Evolutionary conservation across 2,888 invertebrate genomes (phyloP).

Genomic region (Mesoligia furuncula): DNA sequence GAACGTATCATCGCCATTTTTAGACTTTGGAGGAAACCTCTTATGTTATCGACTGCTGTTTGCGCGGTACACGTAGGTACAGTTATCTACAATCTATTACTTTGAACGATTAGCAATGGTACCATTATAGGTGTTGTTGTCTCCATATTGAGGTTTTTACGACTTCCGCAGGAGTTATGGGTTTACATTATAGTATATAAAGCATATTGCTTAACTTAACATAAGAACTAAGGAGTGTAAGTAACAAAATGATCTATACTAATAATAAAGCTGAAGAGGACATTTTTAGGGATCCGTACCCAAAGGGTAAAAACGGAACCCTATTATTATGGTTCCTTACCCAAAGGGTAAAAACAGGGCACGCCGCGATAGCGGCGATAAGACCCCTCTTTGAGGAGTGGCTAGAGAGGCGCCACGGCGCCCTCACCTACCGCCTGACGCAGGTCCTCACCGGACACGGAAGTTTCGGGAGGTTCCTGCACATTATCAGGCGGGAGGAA

Average conservation of each 20-base stretch:
- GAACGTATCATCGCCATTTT: constrained; percentile 23
- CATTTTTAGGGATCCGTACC: no score
- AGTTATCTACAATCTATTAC: not conserved
- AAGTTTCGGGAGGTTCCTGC: no score
- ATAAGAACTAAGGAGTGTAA: not conserved
- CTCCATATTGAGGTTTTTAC: not conserved
- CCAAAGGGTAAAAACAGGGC: no score
- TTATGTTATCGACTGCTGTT: not conserved
- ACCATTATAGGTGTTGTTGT: not conserved
- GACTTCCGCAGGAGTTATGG: constrained; percentile 11
- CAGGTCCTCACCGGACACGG: no score
- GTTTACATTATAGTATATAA: not conserved
- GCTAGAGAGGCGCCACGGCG: no score
- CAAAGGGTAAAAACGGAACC: no score
- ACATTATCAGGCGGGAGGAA: no score
- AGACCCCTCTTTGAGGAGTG: no score
- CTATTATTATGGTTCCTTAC: no score
- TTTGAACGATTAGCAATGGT: not conserved
- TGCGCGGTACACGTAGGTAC: not conserved
- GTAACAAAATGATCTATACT: not conserved
- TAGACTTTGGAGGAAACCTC: not conserved
- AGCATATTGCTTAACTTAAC: not conserved
- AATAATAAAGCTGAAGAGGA: not conserved
- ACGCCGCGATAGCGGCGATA: no score
- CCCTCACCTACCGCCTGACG: no score